phyloP scores from a whole-genome alignment of 2,113 vertebrate species.

The Antennarius striatus region DNA sequence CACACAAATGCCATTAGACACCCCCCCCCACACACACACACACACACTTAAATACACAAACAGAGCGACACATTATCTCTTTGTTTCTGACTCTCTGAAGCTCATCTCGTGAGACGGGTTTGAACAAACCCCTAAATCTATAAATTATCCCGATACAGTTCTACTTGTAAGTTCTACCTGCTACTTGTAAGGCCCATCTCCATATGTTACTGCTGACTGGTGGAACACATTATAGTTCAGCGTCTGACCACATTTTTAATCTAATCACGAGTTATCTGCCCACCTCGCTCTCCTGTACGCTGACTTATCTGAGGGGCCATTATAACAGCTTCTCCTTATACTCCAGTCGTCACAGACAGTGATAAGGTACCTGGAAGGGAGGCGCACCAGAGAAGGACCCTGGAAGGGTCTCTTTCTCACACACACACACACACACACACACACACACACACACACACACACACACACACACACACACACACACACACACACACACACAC shows the following conservation, averaged over 20 bases:
- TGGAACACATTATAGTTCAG: constrained; percentile 16
- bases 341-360: constrained; percentile 39
- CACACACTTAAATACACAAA: constrained; percentile 17
- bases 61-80: constrained; percentile 5
- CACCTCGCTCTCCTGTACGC: constrained; percentile 44
- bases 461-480: constrained; percentile 1
- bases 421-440: background rate
- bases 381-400: constrained; percentile 42
- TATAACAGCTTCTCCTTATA: constrained; percentile 50
- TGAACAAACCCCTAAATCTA: too few relatives aligned
- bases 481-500: constrained; percentile 13
- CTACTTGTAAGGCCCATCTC: background rate
- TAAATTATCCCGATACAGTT: too few relatives aligned
- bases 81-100: background rate
- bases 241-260: constrained; percentile 46
- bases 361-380: constrained; percentile 63
- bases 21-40: constrained; percentile 19
- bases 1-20: constrained; percentile 47
- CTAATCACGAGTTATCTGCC: constrained; percentile 50
- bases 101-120: background rate
- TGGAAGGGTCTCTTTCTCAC: constrained; percentile 26
- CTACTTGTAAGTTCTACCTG: too few relatives aligned
- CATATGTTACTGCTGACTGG: constrained; percentile 21
- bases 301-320: constrained; percentile 53
- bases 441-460: constrained; percentile 5